Conservation (phyloP, 1,140 invertebrate species). For the Ceratina australensis region DNA sequence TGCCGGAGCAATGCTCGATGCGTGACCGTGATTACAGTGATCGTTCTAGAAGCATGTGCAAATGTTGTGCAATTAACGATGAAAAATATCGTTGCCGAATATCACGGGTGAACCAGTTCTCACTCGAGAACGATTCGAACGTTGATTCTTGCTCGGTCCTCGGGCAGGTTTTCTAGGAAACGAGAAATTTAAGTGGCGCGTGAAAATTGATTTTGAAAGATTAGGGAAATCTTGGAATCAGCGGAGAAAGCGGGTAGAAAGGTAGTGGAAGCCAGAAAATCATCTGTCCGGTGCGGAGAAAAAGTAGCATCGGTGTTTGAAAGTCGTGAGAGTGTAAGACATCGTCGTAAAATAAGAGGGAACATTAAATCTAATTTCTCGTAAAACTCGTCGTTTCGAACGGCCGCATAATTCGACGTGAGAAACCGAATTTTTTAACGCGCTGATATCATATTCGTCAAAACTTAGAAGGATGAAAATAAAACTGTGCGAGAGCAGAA, state of each 20-base stretch:
- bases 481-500: too few species aligned
- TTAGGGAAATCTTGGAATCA: too few species aligned
- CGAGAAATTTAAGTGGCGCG: too few species aligned
- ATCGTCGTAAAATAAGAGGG: conserved; percentile 10
- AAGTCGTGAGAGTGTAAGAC: not conserved
- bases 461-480: not conserved
- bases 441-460: not conserved
- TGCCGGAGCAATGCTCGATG: not conserved
- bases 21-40: not conserved
- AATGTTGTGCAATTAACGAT: not conserved
- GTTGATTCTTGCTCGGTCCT: too few species aligned
- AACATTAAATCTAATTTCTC: not conserved
- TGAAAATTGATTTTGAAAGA: too few species aligned
- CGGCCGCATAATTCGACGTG: not conserved
- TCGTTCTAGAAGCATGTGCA: not conserved
- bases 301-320: not conserved
- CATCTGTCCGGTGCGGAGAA: too few species aligned
- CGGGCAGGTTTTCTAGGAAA: too few species aligned
- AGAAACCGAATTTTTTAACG: not conserved
- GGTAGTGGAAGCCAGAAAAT: too few species aligned
- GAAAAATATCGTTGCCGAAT: not conserved
- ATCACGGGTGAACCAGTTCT: not conserved
- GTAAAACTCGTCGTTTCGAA: conserved; percentile 14
- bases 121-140: too few species aligned
- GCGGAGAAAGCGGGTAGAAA: too few species aligned